A percentile compares a stretch with the other conserved stretches of the same genome.
Conservation (phyloP, 2,113 vertebrate genomes). For the Notothenia coriiceps region DNA sequence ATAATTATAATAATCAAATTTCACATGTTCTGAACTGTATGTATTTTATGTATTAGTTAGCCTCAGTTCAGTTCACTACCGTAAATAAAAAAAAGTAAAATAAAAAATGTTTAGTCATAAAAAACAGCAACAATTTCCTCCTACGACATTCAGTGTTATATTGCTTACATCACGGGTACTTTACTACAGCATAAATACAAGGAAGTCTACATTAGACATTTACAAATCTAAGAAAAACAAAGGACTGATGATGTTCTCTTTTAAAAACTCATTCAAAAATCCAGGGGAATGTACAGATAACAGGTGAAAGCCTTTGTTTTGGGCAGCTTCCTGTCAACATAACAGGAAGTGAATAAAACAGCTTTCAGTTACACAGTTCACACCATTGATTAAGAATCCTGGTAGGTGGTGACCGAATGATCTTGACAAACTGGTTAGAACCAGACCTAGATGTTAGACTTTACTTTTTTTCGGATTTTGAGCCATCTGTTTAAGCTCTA, state of each 20-base stretch:
- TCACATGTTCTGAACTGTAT: too few relatives aligned
- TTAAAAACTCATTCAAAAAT: neutral
- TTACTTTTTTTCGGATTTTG: too few relatives aligned
- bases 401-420: neutral
- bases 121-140: slow-evolving; percentile 1
- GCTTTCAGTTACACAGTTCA: neutral
- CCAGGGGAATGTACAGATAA: slow-evolving; percentile 7
- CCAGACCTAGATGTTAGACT: too few relatives aligned
- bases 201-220: slow-evolving; percentile 1
- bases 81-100: too few relatives aligned
- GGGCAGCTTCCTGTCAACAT: slow-evolving; percentile 1
- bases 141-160: neutral
- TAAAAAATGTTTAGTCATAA: neutral
- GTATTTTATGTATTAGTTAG: too few relatives aligned
- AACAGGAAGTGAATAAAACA: slow-evolving; percentile 25
- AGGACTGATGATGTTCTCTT: neutral
- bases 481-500: too few relatives aligned
- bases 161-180: neutral
- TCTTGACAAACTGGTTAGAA: neutral
- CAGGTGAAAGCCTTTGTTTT: slow-evolving; percentile 2
- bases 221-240: neutral
- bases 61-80: too few relatives aligned
- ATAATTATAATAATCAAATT: too few relatives aligned
- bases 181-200: neutral
- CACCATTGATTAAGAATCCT: neutral